Conservation (phyloP, 1,140 invertebrate species). For the Ips nitidus region DNA sequence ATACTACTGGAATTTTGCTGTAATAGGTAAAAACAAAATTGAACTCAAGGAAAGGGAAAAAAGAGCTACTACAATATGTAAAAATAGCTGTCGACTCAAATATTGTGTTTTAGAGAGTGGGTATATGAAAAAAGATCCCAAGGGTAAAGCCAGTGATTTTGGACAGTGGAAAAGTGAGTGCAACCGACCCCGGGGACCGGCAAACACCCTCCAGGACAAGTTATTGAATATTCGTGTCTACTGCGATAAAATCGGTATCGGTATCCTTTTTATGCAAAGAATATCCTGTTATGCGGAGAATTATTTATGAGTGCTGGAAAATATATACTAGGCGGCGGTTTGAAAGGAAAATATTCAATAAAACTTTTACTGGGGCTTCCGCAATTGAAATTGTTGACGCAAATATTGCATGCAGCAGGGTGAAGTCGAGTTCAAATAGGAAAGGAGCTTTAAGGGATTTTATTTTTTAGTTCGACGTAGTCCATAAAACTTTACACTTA, state of each 20-base stretch:
- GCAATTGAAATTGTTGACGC: constrained; percentile 3
- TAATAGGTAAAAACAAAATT: neutral
- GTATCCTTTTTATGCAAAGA: constrained; percentile 42
- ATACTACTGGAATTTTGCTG: neutral
- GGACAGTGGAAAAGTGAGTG: constrained; percentile 46
- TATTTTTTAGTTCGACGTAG: too few relatives aligned
- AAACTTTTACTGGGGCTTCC: constrained; percentile 15
- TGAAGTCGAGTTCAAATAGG: neutral
- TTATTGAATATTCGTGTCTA: constrained; percentile 47
- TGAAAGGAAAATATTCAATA: constrained; percentile 30
- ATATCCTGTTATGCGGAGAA: constrained; percentile 41
- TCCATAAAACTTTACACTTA: too few relatives aligned
- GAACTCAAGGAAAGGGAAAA: constrained; percentile 7
- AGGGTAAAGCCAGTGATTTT: constrained; percentile 42
- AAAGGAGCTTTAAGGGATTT: too few relatives aligned
- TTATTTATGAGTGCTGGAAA: constrained; percentile 40
- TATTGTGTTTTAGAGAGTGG: constrained; percentile 43
- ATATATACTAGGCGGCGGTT: constrained; percentile 27
- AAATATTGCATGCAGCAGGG: neutral
- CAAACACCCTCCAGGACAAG: constrained; percentile 43
- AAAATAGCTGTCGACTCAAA: constrained; percentile 42
- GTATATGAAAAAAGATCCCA: constrained; percentile 32
- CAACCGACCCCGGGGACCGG: constrained; percentile 38
- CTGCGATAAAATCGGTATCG: constrained; percentile 42
- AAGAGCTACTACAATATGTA: constrained; percentile 12